Conservation (phyloP, 2,113 vertebrate species). For the Spea multiplicata region DNA sequence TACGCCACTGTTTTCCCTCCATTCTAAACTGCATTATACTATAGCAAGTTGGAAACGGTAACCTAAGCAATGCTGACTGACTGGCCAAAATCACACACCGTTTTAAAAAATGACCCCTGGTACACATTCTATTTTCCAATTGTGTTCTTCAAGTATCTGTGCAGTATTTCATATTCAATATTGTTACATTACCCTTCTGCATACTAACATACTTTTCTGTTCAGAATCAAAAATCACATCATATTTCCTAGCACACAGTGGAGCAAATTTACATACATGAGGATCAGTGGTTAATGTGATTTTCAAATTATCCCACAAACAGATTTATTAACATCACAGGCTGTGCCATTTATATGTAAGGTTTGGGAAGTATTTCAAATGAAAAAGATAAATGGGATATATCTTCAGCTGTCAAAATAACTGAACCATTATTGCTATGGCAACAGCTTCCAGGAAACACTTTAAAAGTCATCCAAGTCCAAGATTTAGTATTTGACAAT, state of each 20-base stretch:
- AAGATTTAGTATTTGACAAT: conserved; percentile 41
- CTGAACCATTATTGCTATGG: conserved; percentile 21
- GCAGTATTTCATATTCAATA: no score
- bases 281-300: conserved; percentile 3
- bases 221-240: no score
- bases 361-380: conserved; percentile 42
- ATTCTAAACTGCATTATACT: no score
- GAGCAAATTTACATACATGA: conserved; percentile 8
- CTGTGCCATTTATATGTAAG: conserved; percentile 43
- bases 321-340: conserved; percentile 22
- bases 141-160: no score
- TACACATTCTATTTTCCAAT: no score
- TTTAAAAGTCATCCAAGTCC: conserved; percentile 46
- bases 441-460: conserved; percentile 30
- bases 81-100: no score
- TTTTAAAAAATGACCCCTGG: no score
- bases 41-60: no score
- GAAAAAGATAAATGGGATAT: conserved; percentile 43
- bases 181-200: no score
- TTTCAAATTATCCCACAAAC: background rate
- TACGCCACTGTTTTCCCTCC: no score
- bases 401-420: conserved; percentile 41
- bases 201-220: no score
- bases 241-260: background rate
- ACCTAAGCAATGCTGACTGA: no score